Conservation (phyloP, 2,797 vertebrate species). For the Malurus leucopterus region DNA sequence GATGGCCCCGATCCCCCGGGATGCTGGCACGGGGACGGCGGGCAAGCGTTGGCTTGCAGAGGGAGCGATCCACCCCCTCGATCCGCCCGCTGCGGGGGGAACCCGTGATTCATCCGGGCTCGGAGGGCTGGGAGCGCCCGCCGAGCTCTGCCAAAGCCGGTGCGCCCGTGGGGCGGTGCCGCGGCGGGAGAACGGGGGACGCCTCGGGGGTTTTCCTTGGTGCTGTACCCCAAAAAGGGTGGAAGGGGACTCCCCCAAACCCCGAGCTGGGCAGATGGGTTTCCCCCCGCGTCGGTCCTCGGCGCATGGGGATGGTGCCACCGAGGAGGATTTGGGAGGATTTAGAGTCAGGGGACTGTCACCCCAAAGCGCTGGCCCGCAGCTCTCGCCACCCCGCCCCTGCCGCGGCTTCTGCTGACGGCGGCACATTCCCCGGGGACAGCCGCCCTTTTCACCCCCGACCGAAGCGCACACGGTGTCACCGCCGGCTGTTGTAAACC, state of each 20-base stretch:
- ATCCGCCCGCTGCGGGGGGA: not conserved
- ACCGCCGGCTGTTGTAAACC: not conserved
- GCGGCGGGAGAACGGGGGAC: not conserved
- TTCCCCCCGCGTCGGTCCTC: rapidly evolving
- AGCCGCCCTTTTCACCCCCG: not conserved
- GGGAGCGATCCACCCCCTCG: not conserved
- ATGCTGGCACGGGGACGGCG: not conserved
- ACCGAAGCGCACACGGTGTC: not conserved
- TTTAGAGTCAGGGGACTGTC: rapidly evolving
- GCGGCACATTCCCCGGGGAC: not conserved
- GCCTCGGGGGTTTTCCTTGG: not conserved
- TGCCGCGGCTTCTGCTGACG: not conserved
- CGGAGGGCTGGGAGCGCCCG: constrained; percentile 13
- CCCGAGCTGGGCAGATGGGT: no score
- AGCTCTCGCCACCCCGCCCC: not conserved
- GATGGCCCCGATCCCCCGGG: not conserved
- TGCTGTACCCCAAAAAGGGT: not conserved
- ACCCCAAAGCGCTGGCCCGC: not conserved
- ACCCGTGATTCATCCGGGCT: constrained; percentile 29
- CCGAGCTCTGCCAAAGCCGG: not conserved
- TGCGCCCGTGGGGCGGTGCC: not conserved
- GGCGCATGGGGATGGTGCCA: rapidly evolving
- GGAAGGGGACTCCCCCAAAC: not conserved
- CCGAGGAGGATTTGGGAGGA: rapidly evolving
- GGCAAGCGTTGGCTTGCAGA: not conserved